Evolutionary conservation across 2,888 invertebrate species (phyloP).

Genomic region (Eremobia ochroleuca): DNA sequence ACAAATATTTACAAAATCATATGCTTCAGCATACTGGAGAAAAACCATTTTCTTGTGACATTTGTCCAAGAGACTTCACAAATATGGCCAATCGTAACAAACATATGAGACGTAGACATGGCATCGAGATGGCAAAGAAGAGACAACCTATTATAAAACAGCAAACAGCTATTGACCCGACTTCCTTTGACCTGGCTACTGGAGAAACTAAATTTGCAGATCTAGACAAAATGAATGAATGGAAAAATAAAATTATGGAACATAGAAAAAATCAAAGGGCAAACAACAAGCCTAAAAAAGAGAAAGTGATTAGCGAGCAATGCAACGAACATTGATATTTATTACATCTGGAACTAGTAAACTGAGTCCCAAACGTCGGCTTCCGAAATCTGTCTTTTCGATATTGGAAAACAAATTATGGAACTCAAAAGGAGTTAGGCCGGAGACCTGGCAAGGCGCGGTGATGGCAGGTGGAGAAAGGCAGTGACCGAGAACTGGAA

Average conservation of each 20-base stretch:
- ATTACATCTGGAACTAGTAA: not conserved
- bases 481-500: not conserved
- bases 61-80: constrained; percentile 92
- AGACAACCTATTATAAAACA: constrained; percentile 61
- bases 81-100: constrained; percentile 95
- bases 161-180: not conserved
- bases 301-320: not conserved
- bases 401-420: not conserved
- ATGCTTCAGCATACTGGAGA: constrained; percentile 92
- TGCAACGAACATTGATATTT: constrained; percentile 11
- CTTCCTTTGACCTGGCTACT: not conserved
- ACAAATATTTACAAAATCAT: constrained; percentile 92
- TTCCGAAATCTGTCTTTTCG: not conserved
- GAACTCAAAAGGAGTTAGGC: not conserved
- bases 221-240: constrained; percentile 14
- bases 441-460: not conserved
- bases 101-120: constrained; percentile 94
- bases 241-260: constrained; percentile 22
- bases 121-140: constrained; percentile 82
- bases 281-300: constrained; percentile 12
- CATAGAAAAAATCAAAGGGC: not conserved
- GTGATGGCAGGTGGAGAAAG: not conserved
- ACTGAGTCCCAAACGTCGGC: not conserved
- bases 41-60: constrained; percentile 93
- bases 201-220: not conserved